Evolutionary conservation across 2,888 invertebrate species (phyloP).

Genomic region (Phengaris arion): DNA sequence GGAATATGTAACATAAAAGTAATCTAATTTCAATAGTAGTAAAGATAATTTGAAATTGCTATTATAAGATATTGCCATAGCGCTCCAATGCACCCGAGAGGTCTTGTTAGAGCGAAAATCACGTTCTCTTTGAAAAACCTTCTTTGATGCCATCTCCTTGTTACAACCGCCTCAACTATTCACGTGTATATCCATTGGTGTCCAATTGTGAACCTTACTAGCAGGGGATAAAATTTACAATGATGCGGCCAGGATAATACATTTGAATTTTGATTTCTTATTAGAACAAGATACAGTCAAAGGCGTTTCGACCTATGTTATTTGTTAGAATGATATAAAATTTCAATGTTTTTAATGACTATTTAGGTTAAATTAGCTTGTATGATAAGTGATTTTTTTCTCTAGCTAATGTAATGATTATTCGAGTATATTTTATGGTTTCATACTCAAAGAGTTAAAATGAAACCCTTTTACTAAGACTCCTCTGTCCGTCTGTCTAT

Average conservation of each 20-base stretch:
- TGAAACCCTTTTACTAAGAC: no score
- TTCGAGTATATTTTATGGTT: no score
- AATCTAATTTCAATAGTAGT: slow-evolving; percentile 18
- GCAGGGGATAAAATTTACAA: background rate
- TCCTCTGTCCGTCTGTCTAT: no score
- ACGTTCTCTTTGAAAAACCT: slow-evolving; percentile 68
- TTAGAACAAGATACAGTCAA: slow-evolving; percentile 9
- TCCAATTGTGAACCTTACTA: background rate
- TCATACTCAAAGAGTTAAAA: no score
- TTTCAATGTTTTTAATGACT: background rate
- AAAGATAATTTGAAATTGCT: slow-evolving; percentile 46
- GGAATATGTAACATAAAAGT: background rate
- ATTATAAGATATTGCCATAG: slow-evolving; percentile 47
- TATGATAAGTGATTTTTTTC: background rate
- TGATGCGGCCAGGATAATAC: background rate
- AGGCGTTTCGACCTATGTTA: background rate
- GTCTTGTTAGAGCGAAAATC: slow-evolving; percentile 40
- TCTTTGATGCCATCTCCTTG: slow-evolving; percentile 66
- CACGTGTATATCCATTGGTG: slow-evolving; percentile 35
- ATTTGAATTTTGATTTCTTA: slow-evolving; percentile 18
- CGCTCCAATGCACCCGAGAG: slow-evolving; percentile 51
- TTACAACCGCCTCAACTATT: slow-evolving; percentile 52
- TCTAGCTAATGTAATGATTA: no score
- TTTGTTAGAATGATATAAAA: background rate
- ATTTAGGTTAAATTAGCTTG: background rate